Conservation (phyloP, 2,888 invertebrate species). For the Melanostoma mellinum region DNA sequence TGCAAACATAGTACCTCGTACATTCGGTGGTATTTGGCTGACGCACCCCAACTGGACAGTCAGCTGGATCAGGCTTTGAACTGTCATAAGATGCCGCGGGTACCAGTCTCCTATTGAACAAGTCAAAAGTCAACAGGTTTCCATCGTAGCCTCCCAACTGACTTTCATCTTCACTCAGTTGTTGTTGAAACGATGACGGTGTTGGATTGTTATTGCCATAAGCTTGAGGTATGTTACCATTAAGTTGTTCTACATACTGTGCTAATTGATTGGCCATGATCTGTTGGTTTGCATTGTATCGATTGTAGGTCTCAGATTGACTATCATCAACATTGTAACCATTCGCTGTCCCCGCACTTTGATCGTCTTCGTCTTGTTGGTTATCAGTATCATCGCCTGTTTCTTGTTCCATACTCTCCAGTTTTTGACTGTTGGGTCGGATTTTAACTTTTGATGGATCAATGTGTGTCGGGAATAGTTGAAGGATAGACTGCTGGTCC, state of each 20-base stretch:
- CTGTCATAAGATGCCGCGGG: constrained; percentile 75
- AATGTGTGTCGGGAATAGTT: constrained; percentile 75
- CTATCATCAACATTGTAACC: constrained; percentile 35
- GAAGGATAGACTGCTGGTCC: constrained; percentile 45
- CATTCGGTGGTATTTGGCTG: constrained; percentile 83
- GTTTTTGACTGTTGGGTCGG: constrained; percentile 79
- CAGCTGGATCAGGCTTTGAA: constrained; percentile 74
- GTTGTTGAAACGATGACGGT: constrained; percentile 4
- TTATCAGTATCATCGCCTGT: constrained; percentile 74
- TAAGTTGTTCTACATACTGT: constrained; percentile 64
- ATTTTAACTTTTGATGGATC: constrained; percentile 77
- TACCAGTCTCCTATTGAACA: constrained; percentile 79
- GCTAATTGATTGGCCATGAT: constrained; percentile 72
- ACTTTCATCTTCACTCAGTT: constrained; percentile 59
- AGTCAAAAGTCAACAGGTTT: constrained; percentile 79
- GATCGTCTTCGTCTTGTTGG: constrained; percentile 58
- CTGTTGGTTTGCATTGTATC: constrained; percentile 56
- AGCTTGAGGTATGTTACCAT: constrained; percentile 36
- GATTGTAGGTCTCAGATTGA: constrained; percentile 61
- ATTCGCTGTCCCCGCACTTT: constrained; percentile 33
- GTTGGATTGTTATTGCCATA: constrained; percentile 28
- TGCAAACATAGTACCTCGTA: constrained; percentile 83
- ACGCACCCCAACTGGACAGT: constrained; percentile 81
- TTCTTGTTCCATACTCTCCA: constrained; percentile 77
- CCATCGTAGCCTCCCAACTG: constrained; percentile 79